A percentile compares a stretch with the other conserved stretches of the same genome.
These are phyloP conservation scores for Zeuzera pyrina DNA, from an alignment of 2,888 invertebrate genomes.

Conservation along the genomic window DNA sequence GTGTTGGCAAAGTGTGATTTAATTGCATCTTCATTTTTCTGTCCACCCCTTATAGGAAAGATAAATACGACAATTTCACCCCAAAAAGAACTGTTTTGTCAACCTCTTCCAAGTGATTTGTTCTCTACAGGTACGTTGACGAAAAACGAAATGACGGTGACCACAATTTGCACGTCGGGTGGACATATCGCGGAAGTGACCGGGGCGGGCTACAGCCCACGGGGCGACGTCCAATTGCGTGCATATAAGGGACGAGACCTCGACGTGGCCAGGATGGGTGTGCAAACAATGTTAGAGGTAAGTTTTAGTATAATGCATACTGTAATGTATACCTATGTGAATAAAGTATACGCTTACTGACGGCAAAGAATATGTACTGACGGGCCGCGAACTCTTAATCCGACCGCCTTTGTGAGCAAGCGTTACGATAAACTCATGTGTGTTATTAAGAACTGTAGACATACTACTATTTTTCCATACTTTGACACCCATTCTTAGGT, in stretches of 20 bases:
- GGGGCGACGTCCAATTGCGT: slow-evolving; percentile 85
- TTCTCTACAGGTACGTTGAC: slow-evolving; percentile 81
- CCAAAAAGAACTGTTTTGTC: not conserved
- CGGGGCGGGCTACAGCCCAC: slow-evolving; percentile 92
- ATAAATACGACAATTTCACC: too few relatives aligned
- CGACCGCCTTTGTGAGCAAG: too few relatives aligned
- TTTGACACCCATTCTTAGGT: too few relatives aligned
- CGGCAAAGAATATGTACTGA: too few relatives aligned
- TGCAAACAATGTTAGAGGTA: slow-evolving; percentile 88
- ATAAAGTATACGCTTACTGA: too few relatives aligned
- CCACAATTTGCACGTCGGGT: slow-evolving; percentile 92
- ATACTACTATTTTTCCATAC: too few relatives aligned
- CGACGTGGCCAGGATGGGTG: slow-evolving; percentile 81
- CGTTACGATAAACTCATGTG: too few relatives aligned
- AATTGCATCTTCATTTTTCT: not conserved
- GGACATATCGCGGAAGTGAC: slow-evolving; percentile 93
- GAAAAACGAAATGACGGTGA: slow-evolving; percentile 99
- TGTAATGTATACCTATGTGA: too few relatives aligned
- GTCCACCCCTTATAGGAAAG: too few relatives aligned
- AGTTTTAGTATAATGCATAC: too few relatives aligned
- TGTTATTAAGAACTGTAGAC: too few relatives aligned
- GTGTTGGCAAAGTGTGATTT: not conserved
- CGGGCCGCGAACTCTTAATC: too few relatives aligned
- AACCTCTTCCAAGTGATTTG: not conserved
- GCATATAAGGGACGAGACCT: slow-evolving; percentile 80